Conservation (phyloP, 1,140 invertebrate genomes). For the Bombyx mandarina region DNA sequence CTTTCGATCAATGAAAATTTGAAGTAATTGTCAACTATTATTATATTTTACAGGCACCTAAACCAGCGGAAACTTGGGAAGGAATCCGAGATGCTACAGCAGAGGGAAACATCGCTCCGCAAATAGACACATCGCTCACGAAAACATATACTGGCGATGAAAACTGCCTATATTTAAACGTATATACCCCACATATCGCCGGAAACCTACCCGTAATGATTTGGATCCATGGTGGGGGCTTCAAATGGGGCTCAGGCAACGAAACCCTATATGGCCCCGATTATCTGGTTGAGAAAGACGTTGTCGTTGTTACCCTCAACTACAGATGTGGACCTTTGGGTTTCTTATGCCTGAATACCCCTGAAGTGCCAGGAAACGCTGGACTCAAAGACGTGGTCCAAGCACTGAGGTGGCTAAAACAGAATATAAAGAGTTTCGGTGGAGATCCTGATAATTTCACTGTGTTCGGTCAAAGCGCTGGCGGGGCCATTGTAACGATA, state of each 20-base stretch:
- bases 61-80: constrained; percentile 68
- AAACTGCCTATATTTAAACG: constrained; percentile 82
- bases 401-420: constrained; percentile 75
- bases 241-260: constrained; percentile 71
- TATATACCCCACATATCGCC: constrained; percentile 73
- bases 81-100: constrained; percentile 64
- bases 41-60: constrained; percentile 66
- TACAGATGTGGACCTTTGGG: constrained; percentile 78
- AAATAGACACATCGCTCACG: constrained; percentile 34
- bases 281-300: constrained; percentile 74
- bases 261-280: constrained; percentile 68
- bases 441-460: constrained; percentile 72
- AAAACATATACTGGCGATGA: constrained; percentile 69
- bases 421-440: constrained; percentile 72
- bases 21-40: not conserved
- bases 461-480: constrained; percentile 72
- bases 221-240: constrained; percentile 81
- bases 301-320: constrained; percentile 79
- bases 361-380: constrained; percentile 73
- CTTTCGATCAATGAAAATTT: too few relatives aligned
- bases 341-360: constrained; percentile 71
- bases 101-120: constrained; percentile 66
- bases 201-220: constrained; percentile 76
- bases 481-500: constrained; percentile 61
- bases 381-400: constrained; percentile 76